A percentile compares a stretch with the other conserved stretches of the same genome.
Conservation (phyloP, 2,888 invertebrate genomes). For the Neria commutata region DNA sequence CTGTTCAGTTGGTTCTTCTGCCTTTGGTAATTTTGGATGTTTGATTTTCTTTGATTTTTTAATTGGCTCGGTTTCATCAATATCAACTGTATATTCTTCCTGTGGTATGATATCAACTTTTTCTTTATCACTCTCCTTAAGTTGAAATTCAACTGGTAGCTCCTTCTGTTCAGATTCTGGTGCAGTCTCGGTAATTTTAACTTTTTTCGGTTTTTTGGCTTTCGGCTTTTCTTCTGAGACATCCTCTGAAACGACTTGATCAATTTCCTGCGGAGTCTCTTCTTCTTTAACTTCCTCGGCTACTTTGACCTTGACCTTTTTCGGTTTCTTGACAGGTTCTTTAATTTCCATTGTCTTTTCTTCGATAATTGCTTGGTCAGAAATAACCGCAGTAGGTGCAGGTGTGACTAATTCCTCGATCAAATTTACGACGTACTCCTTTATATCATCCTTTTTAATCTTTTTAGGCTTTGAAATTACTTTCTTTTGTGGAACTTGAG, state of each 20-base stretch:
- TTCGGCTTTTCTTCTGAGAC: slow-evolving; percentile 56
- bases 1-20: slow-evolving; percentile 31
- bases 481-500: slow-evolving; percentile 30
- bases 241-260: slow-evolving; percentile 60
- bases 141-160: slow-evolving; percentile 24
- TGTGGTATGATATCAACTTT: slow-evolving; percentile 42
- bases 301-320: slow-evolving; percentile 16
- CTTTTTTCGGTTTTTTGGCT: slow-evolving; percentile 52
- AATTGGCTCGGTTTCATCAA: slow-evolving; percentile 26
- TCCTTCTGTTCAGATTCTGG: too few relatives aligned
- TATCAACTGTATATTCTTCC: slow-evolving; percentile 17
- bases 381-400: slow-evolving; percentile 30
- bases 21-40: slow-evolving; percentile 30
- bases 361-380: slow-evolving; percentile 34
- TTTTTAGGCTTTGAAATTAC: slow-evolving; percentile 39
- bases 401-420: slow-evolving; percentile 38
- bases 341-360: slow-evolving; percentile 20
- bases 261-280: slow-evolving; percentile 51
- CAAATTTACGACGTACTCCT: slow-evolving; percentile 42
- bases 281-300: slow-evolving; percentile 49
- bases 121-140: slow-evolving; percentile 44
- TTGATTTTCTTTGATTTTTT: slow-evolving; percentile 39
- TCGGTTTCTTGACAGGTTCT: slow-evolving; percentile 18
- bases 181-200: slow-evolving; percentile 49
- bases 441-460: slow-evolving; percentile 38